Base-by-base conservation (phyloP, 37 sponge, comb jelly and placozoan species). In the Halichondria panicea region DNA sequence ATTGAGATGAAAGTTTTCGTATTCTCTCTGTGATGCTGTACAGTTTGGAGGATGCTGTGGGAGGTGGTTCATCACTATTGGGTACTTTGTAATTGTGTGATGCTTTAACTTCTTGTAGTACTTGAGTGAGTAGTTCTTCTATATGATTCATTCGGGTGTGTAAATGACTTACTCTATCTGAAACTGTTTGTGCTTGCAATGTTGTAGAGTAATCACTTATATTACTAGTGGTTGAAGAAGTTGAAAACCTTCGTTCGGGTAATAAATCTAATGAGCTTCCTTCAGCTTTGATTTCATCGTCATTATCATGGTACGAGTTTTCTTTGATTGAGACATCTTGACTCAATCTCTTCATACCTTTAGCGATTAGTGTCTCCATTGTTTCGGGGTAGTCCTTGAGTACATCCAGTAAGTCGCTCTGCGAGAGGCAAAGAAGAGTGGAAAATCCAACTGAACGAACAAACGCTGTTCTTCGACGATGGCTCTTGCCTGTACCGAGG, bases 401-500 rank as follows among this genome's bases (percentile, higher is more conserved):
- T 8, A 89, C 90, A 71, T 75, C 73, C 57, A 84, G 39, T 11
- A 90, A 82, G 45, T 85, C 91, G 22, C 34, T 39, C 59, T 84
- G 81, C 1, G 78, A 69, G 34, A 90, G 68, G 37, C 86, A 79
- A 21, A 90, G 80, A 13, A 90, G 76, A 18, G 81, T 82, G 3
- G 91, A 90, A 56, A 84, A 90, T 12, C 91, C 91, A 25, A 90
- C 91, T 33, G 85, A 84, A 18, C 85, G 68, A 4, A 84, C 85
- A 63, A 81, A 81, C 1, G 91, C 91, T 11, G 91, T 84, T 21
- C 92, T 24, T 27, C 86, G 28, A 37, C 57, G 30, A 4, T 61
- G 41, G 63, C 57, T 81, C 36, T 74, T 59, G 9, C 78, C 85
- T 18, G 84, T 58, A 30, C 76, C 85, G n/a, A 88, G 71, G 25